Conservation (phyloP, 2,797 vertebrate genomes). For the Epinephelus malabaricus region DNA sequence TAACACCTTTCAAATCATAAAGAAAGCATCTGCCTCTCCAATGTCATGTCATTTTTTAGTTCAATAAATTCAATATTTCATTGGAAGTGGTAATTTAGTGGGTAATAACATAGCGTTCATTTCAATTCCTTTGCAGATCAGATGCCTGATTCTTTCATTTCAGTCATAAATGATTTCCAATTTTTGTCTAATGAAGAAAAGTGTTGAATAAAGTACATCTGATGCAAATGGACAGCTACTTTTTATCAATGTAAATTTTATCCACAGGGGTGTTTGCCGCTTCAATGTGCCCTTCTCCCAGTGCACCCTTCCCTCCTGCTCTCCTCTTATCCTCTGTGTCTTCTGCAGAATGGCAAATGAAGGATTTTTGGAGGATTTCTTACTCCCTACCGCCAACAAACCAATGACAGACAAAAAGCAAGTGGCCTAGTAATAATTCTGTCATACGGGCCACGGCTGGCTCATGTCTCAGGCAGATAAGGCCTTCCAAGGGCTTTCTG, state of each 20-base stretch:
- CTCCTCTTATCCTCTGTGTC: constrained; percentile 39
- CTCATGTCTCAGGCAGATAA: constrained; percentile 59
- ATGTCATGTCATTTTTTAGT: constrained; percentile 8
- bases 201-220: constrained; percentile 21
- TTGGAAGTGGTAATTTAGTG: not conserved
- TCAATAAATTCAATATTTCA: constrained; percentile 6
- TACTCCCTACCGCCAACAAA: constrained; percentile 24
- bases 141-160: constrained; percentile 26
- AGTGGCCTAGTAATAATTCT: constrained; percentile 59
- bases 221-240: constrained; percentile 31
- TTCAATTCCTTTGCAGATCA: constrained; percentile 41
- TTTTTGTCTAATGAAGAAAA: constrained; percentile 35
- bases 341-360: constrained; percentile 45
- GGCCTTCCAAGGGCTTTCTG: constrained; percentile 34
- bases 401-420: constrained; percentile 46
- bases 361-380: constrained; percentile 57
- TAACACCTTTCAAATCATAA: not conserved
- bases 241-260: constrained; percentile 28
- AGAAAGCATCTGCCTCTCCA: constrained; percentile 2
- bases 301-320: not conserved
- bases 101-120: constrained; percentile 2
- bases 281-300: constrained; percentile 4
- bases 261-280: constrained; percentile 6
- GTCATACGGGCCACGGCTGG: constrained; percentile 43
- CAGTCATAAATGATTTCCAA: constrained; percentile 9